phyloP scores from a whole-genome alignment of 2,888 invertebrate species.

The Coleophora flavipennella region DNA sequence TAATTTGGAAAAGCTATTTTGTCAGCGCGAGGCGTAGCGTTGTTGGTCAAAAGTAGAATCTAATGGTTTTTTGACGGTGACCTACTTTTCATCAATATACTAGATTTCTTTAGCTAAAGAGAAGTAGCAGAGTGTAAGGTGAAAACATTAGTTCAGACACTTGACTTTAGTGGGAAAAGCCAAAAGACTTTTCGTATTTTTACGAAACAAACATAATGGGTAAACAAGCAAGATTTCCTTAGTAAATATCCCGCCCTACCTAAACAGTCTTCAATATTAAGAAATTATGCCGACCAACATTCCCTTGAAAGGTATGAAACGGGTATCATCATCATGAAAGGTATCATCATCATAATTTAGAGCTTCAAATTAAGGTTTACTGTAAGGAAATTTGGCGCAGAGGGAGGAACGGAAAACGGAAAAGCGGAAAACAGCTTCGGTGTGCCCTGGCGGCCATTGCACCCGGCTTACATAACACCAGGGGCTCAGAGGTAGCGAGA shows the following conservation, averaged over 20 bases:
- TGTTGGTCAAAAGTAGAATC: too few species aligned
- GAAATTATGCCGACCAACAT: constrained; percentile 24
- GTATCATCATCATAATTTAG: constrained; percentile 35
- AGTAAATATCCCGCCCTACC: constrained; percentile 8
- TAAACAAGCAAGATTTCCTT: constrained; percentile 1
- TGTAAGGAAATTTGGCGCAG: constrained; percentile 33
- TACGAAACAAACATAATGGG: background rate
- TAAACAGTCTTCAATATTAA: constrained; percentile 18
- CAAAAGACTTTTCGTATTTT: background rate
- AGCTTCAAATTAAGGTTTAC: constrained; percentile 34
- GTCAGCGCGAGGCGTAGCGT: too few species aligned
- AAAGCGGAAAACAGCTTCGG: constrained; percentile 34
- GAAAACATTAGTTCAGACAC: too few species aligned
- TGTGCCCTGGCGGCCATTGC: constrained; percentile 64
- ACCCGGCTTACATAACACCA: constrained; percentile 65
- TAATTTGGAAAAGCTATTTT: too few species aligned
- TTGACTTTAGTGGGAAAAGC: too few species aligned
- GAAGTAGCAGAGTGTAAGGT: too few species aligned
- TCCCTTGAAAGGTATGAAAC: constrained; percentile 23
- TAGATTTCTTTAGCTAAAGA: too few species aligned
- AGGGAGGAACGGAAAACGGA: constrained; percentile 13
- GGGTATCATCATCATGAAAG: constrained; percentile 35
- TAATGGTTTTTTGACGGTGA: too few species aligned
- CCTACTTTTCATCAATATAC: too few species aligned
- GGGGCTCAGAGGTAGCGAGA: constrained; percentile 60